Conservation (phyloP, 2,113 vertebrate species). For the Paramisgurnus dabryanus region DNA sequence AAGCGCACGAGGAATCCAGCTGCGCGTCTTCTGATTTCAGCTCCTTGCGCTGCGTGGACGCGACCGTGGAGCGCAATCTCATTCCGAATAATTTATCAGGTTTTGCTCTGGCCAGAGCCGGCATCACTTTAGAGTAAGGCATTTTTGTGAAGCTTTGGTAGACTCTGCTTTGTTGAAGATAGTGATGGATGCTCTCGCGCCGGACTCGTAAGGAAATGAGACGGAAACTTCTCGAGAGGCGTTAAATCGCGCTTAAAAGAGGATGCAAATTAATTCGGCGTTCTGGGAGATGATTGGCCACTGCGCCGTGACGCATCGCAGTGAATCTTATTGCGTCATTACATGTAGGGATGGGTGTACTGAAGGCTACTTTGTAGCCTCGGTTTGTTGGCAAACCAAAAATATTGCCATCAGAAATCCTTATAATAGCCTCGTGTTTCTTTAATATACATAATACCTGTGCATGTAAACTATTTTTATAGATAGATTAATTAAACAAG, state of each 20-base stretch:
- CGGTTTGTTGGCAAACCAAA: too few relatives aligned
- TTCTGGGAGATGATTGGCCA: constrained; percentile 30
- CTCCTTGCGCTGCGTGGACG: constrained; percentile 36
- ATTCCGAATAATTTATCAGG: constrained; percentile 32
- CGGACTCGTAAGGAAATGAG: constrained; percentile 12
- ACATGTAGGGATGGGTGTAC: not conserved
- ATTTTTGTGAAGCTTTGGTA: constrained; percentile 36
- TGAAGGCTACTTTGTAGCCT: too few relatives aligned
- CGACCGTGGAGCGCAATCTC: constrained; percentile 57
- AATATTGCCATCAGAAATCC: too few relatives aligned
- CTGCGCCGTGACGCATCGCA: not conserved
- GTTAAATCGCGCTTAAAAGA: not conserved
- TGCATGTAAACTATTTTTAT: too few relatives aligned
- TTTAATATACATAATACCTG: too few relatives aligned
- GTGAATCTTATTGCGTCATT: not conserved
- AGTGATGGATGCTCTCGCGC: not conserved
- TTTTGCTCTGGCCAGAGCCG: constrained; percentile 50
- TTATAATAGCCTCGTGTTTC: too few relatives aligned
- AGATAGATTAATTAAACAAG: too few relatives aligned
- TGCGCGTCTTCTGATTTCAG: constrained; percentile 19
- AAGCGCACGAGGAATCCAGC: constrained; percentile 4
- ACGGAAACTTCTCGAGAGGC: not conserved
- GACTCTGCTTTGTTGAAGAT: not conserved
- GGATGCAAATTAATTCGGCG: constrained; percentile 26
- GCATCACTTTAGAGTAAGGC: constrained; percentile 58